Conservation (phyloP, 2,113 vertebrate genomes). For the Eolophus roseicapilla region DNA sequence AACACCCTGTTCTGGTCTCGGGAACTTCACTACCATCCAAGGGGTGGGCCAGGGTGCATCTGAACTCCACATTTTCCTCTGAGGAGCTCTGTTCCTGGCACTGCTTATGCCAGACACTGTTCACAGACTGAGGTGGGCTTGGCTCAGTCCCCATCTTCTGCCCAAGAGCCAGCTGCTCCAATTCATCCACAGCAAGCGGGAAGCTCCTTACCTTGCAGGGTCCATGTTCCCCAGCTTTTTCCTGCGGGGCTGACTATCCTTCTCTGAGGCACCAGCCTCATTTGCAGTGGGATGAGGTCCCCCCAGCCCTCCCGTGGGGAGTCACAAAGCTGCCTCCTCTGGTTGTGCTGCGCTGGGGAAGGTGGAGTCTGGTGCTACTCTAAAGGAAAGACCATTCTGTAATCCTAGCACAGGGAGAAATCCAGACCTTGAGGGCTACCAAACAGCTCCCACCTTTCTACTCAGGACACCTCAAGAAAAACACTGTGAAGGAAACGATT, state of each 20-base stretch:
- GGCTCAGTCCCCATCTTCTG: neutral
- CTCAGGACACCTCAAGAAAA: neutral
- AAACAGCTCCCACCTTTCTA: neutral
- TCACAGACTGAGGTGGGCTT: neutral
- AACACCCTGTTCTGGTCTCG: neutral
- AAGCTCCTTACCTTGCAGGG: accelerated
- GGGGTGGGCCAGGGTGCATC: accelerated
- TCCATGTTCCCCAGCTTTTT: neutral
- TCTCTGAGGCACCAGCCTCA: neutral
- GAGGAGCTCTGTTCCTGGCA: neutral
- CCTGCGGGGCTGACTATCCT: neutral
- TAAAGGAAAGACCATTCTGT: neutral
- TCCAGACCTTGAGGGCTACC: neutral
- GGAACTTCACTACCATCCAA: neutral
- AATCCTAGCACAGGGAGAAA: neutral
- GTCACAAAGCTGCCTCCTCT: neutral
- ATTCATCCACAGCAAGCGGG: neutral
- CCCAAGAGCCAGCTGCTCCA: neutral
- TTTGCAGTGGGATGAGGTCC: neutral
- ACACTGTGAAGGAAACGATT: neutral
- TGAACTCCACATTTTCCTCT: neutral
- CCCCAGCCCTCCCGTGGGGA: neutral
- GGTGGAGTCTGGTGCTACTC: neutral
- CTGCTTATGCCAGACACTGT: neutral
- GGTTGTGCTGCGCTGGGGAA: neutral